Base-by-base conservation (phyloP, 23 tunicate species). In the Phallusia fumigata region DNA sequence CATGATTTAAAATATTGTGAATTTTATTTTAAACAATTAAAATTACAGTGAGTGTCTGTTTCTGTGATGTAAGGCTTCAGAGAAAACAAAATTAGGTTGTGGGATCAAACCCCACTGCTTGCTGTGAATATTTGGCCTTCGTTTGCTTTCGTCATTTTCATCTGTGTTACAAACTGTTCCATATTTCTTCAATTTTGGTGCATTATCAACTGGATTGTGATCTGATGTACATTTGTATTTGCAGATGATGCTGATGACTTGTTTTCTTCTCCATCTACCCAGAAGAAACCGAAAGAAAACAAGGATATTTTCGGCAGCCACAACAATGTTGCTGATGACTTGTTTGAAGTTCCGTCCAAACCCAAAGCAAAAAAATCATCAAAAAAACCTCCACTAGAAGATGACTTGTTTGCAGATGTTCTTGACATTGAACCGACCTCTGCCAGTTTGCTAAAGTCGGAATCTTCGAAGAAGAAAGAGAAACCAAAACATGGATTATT, bases 341-440 rank as follows among this genome's bases (percentile, higher is more conserved):
- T 83, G 36, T 75, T 83, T 45, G 72, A 47, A 50, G 11, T 73
- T 31, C 12, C 79, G 36, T 69, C 69, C 8, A 58, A 58, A 58
- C 28, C 52, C 30, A 76, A 53, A 5, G 52, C 52, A 18, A 84
- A 84, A 30, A 31, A 58, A 30, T 30, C 33, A 24, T 34, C 81
- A 18, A 84, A 84, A 44, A 53, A 52, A 33, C 53, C 52, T 22
- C 52, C 76, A 18, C 36, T 84, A 52, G 76, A 75, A 31, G 78
- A 33, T 35, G 87, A 84, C 53, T 53, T 84, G 31, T 84, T 84
- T 34, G 81, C 81, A 3, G 87, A 84, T 32, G 24, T 84, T 18
- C 75, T 75, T 32, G 52, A 52, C 34, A 16, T 24, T 40, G 10
- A 40, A 40, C 47, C 47, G 8, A 40, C 47, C 47, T 40, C 47